Evolutionary conservation across 1,140 invertebrate genomes (phyloP).

Genomic region (Himalopsyche phryganea): DNA sequence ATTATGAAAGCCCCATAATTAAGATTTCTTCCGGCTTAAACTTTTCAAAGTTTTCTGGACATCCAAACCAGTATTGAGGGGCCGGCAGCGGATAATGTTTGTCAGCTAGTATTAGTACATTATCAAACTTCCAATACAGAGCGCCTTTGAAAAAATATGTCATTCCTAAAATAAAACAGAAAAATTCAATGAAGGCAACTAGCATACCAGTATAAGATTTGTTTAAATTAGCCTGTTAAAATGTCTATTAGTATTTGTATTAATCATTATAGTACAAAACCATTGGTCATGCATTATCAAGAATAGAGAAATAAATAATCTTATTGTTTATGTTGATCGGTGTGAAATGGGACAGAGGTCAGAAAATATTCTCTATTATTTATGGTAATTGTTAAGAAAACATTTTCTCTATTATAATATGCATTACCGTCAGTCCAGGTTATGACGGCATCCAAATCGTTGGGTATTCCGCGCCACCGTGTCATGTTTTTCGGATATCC

Average conservation of each 20-base stretch:
- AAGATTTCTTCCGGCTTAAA: slow-evolving; percentile 18
- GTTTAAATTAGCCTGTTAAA: too few relatives aligned
- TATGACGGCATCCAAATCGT: slow-evolving; percentile 61
- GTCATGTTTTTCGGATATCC: slow-evolving; percentile 66
- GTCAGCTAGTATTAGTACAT: slow-evolving; percentile 47
- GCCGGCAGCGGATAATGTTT: slow-evolving; percentile 53
- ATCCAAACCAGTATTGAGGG: slow-evolving; percentile 59
- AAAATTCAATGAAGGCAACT: too few relatives aligned
- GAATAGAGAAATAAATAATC: not conserved
- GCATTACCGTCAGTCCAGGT: slow-evolving; percentile 58
- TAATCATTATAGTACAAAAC: too few relatives aligned
- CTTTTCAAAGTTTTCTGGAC: slow-evolving; percentile 52
- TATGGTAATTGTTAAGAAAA: too few relatives aligned
- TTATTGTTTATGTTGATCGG: not conserved
- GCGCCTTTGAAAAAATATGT: slow-evolving; percentile 65
- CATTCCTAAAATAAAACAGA: slow-evolving; percentile 41
- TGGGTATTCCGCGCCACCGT: slow-evolving; percentile 64
- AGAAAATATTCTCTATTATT: not conserved
- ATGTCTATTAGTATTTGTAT: too few relatives aligned
- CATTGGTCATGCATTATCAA: too few relatives aligned
- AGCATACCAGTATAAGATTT: too few relatives aligned
- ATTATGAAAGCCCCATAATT: not conserved
- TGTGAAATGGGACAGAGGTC: not conserved
- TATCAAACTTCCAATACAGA: slow-evolving; percentile 64
- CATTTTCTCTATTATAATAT: not conserved